A percentile compares a stretch with the other conserved stretches of the same genome.
Conservation (phyloP, 2,888 invertebrate species). For the Theodoxus fluviatilis region DNA sequence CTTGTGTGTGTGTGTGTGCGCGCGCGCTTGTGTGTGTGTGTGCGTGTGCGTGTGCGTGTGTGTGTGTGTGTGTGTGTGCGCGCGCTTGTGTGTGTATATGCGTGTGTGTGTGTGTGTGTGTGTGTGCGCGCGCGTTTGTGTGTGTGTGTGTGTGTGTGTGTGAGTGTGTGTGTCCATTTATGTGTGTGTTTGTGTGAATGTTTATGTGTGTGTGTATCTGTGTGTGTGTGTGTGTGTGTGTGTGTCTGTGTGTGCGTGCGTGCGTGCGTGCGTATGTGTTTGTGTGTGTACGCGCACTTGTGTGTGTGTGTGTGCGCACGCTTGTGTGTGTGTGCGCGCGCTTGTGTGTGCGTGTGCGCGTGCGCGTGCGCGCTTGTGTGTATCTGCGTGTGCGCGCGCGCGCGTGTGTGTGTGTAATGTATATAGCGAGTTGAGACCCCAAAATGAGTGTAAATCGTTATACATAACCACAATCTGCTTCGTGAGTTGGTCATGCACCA, state of each 20-base stretch:
- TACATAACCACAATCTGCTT: no score
- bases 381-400: no score
- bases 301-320: no score
- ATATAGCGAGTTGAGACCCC: no score
- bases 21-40: conserved; percentile 3
- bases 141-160: conserved; percentile 12
- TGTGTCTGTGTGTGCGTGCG: conserved; percentile 12
- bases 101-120: background rate
- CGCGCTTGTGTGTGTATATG: no score
- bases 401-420: no score
- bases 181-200: conserved; percentile 12
- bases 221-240: conserved; percentile 11
- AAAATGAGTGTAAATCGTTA: no score
- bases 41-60: conserved; percentile 1
- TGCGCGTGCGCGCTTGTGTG: no score
- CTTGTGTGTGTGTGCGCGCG: no score
- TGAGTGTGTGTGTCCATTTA: background rate
- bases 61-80: conserved; percentile 8
- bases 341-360: no score
- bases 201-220: background rate
- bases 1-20: conserved; percentile 3
- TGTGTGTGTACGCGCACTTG: no score
- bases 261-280: conserved; percentile 3
- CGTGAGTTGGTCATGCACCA: no score
- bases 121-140: conserved; percentile 8